phyloP scores from a whole-genome alignment of 2,113 vertebrate genomes.

The Ameiurus melas region DNA sequence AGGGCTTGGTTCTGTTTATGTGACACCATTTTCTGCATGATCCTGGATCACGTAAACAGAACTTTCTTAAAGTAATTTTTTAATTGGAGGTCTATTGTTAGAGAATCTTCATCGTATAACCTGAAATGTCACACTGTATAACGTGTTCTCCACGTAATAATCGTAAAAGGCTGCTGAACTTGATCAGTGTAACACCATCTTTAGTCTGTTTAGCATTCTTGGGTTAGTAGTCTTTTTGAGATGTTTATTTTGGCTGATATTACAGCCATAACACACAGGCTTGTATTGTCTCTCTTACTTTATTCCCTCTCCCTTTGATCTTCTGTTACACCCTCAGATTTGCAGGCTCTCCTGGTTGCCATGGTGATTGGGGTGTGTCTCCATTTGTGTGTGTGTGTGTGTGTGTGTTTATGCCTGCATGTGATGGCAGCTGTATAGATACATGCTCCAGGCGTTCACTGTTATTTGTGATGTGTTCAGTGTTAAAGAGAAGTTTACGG shows the following conservation, averaged over 20 bases:
- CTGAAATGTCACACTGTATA: not conserved
- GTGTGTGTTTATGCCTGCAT: constrained; percentile 5
- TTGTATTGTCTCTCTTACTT: not conserved
- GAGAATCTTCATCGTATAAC: not conserved
- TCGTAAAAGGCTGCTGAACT: no score
- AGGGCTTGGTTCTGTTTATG: not conserved
- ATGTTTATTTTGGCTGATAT: not conserved
- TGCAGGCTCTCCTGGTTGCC: constrained; percentile 9
- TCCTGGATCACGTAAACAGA: not conserved
- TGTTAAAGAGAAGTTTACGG: not conserved
- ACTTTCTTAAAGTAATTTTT: not conserved
- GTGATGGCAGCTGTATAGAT: not conserved
- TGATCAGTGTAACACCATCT: not conserved
- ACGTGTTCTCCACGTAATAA: not conserved
- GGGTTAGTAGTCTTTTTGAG: not conserved
- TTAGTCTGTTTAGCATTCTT: not conserved
- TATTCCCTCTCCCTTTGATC: not conserved
- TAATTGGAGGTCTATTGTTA: not conserved
- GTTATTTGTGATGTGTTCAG: constrained; percentile 6
- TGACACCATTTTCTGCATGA: not conserved
- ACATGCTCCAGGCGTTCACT: not conserved
- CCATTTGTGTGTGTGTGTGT: constrained; percentile 34
- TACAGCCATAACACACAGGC: not conserved
- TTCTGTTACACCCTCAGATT: not conserved
- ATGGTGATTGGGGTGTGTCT: constrained; percentile 11